These are phyloP conservation scores for Aotus griseimembra DNA, from an alignment of 2,797 vertebrate species.

Conservation along the genomic window DNA sequence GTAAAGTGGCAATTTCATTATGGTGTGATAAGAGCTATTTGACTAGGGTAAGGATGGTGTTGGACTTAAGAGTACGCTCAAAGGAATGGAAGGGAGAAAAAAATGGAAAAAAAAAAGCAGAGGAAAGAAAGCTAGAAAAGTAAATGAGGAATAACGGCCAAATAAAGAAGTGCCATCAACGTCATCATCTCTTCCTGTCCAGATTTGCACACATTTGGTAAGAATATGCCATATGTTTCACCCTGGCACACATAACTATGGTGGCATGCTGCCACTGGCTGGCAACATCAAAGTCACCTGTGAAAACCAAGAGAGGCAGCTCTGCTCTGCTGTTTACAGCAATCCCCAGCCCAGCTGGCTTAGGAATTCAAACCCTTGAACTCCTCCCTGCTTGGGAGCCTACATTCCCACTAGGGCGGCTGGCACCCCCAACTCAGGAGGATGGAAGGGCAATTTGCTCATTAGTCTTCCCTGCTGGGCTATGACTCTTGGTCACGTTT, in stretches of 20 bases:
- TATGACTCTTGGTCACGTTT: not conserved
- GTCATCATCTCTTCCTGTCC: not conserved
- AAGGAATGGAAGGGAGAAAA: not conserved
- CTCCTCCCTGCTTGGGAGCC: not conserved
- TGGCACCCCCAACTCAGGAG: not conserved
- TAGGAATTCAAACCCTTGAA: slow-evolving; percentile 33
- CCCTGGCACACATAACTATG: not conserved
- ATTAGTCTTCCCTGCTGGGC: not conserved
- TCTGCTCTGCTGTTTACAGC: slow-evolving; percentile 12
- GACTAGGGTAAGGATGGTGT: not conserved
- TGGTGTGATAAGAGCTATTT: not conserved
- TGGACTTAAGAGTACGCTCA: not conserved
- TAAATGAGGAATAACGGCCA: not conserved
- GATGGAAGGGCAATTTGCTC: not conserved
- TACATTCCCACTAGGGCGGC: not conserved
- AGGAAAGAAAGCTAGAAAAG: not conserved
- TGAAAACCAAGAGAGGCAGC: slow-evolving; percentile 62
- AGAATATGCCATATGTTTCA: not conserved
- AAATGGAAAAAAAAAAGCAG: not conserved
- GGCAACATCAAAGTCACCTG: slow-evolving; percentile 62
- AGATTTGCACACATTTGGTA: not conserved
- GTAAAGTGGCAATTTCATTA: not conserved
- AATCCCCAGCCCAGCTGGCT: slow-evolving; percentile 49
- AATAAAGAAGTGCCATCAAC: not conserved
- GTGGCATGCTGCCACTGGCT: slow-evolving; percentile 26